A percentile compares a stretch with the other conserved stretches of the same genome.
These are phyloP conservation scores for Hirundo rustica DNA, from an alignment of 2,797 vertebrate genomes.

Conservation along the genomic window DNA sequence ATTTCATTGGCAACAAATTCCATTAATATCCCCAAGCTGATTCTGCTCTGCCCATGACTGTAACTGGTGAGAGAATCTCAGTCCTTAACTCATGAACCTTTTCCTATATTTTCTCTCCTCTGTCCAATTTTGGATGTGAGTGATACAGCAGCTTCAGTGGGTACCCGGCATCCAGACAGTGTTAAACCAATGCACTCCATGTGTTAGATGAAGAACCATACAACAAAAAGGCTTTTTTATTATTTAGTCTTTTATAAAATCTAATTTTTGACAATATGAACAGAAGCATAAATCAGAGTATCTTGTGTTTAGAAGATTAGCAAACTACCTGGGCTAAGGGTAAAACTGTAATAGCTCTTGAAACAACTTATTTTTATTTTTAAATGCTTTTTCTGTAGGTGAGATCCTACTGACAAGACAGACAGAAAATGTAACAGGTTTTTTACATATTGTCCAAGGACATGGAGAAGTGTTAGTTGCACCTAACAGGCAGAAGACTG, in stretches of 20 bases:
- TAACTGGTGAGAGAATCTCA: neutral
- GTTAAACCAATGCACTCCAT: neutral
- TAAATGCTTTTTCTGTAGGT: neutral
- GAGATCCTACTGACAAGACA: neutral
- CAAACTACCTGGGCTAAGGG: neutral
- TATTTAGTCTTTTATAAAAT: neutral
- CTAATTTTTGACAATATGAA: neutral
- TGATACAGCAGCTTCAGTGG: neutral
- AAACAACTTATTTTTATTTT: neutral
- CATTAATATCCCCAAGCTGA: neutral
- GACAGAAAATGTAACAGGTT: neutral
- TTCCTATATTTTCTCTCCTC: neutral
- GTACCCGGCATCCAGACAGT: accelerated
- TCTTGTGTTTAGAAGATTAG: neutral
- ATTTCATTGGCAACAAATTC: neutral
- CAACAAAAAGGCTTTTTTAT: neutral
- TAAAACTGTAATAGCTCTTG: neutral
- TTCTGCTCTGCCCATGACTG: neutral
- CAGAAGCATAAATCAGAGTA: neutral
- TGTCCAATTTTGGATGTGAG: neutral
- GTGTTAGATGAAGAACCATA: neutral
- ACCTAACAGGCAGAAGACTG: neutral
- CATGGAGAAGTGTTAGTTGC: neutral
- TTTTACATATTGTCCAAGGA: neutral
- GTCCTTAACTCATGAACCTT: neutral